Evolutionary conservation across 2,888 invertebrate genomes (phyloP).

Genomic region (Apoda limacodes): DNA sequence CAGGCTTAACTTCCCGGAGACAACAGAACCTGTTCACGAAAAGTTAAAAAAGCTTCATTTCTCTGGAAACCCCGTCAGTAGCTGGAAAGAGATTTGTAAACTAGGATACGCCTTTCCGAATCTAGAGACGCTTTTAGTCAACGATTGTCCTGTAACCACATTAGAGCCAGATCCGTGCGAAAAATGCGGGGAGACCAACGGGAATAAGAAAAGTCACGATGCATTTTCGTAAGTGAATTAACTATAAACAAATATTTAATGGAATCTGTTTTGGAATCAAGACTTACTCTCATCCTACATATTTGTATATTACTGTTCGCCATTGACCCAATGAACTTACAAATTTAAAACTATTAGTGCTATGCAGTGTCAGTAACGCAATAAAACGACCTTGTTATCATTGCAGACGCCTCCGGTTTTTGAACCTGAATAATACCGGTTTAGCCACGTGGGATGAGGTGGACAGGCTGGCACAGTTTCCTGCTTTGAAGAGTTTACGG

Average conservation of each 20-base stretch:
- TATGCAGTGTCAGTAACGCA: constrained; percentile 2
- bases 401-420: constrained; percentile 77
- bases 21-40: constrained; percentile 66
- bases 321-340: constrained; percentile 47
- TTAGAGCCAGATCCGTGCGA: constrained; percentile 73
- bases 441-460: constrained; percentile 91
- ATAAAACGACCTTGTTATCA: constrained; percentile 21
- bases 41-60: constrained; percentile 86
- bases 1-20: constrained; percentile 39
- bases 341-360: neutral
- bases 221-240: constrained; percentile 72
- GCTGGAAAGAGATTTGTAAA: constrained; percentile 86
- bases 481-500: constrained; percentile 83
- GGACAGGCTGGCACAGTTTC: constrained; percentile 86
- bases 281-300: no score
- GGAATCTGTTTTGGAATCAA: no score
- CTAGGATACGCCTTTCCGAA: constrained; percentile 88
- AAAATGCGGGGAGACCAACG: constrained; percentile 54
- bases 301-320: no score
- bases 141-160: constrained; percentile 83
- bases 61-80: constrained; percentile 86
- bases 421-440: constrained; percentile 88
- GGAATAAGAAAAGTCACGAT: constrained; percentile 70
- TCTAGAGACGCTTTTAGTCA: constrained; percentile 85
- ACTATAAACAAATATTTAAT: no score